phyloP scores from a whole-genome alignment of 2,888 invertebrate genomes.

The Nebria brevicollis region DNA sequence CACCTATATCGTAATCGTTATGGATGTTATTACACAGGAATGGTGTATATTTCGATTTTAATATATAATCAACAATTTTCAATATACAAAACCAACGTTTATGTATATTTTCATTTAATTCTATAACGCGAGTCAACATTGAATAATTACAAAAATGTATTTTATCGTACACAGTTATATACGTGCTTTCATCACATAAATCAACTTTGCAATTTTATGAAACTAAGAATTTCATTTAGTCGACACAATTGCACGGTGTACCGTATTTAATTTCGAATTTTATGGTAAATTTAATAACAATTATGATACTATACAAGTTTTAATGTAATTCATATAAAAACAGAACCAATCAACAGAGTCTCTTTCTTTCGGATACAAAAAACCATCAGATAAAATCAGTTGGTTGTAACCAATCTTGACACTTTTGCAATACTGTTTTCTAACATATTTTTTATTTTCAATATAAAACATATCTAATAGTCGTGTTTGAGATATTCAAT shows the following conservation, averaged over 20 bases:
- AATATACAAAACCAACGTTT: too few species aligned
- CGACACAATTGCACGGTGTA: neutral
- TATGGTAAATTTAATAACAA: slow-evolving; percentile 1
- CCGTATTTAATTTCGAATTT: neutral
- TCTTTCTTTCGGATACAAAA: neutral
- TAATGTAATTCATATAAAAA: neutral
- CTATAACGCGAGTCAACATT: too few species aligned
- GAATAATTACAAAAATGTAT: too few species aligned
- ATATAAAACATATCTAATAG: too few species aligned
- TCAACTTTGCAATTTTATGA: neutral
- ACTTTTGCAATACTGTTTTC: too few species aligned
- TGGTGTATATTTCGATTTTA: too few species aligned
- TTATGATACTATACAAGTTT: neutral
- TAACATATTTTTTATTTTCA: too few species aligned
- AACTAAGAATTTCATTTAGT: neutral
- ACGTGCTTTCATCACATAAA: too few species aligned
- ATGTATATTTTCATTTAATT: too few species aligned
- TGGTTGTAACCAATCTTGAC: neutral
- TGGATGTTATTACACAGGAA: neutral
- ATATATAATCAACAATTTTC: too few species aligned
- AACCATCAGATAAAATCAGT: neutral
- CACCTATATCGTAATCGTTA: neutral
- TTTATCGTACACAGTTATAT: too few species aligned
- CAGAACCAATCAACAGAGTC: neutral
- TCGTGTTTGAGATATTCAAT: too few species aligned